Evolutionary conservation across 2,113 vertebrate species (phyloP), one percentile per base, ranked within the genome.

Genomic region (Nettapus auritus): DNA sequence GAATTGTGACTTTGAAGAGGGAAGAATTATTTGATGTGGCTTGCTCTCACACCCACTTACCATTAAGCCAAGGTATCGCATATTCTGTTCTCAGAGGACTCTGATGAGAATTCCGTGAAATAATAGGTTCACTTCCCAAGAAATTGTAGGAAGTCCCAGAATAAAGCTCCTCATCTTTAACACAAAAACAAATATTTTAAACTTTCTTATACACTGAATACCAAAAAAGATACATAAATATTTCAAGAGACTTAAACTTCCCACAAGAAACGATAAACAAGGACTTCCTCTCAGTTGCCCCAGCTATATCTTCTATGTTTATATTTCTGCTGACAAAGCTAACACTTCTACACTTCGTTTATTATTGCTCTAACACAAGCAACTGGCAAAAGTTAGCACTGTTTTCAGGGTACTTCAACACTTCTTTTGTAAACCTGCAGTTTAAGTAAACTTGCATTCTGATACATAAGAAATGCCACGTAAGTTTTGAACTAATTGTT

Each of bases 61-160:
- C 99, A 42, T 99, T 99, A 67, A 99, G 98, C 99, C 99, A 99
- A 34, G 99, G 99, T 44, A 99, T 99, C 8, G 99, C 98, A 82
- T 99, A 99, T 79, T 99, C 99, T 0, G 99, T 99, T 91, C 99
- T 98, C 95, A 99, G 96, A 38, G 98, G 98, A 63, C 98, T 98
- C 84, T 98, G 98, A n/a, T 98, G 97, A 17, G 99, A 99, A 84
- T 98, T 98, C 88, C 98, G 98, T 89, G 98, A 99, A 97, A 99
- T 99, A 95, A 99, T 99, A 6, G 99, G 99, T 84, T 99, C 99
- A 21, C 99, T 99, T 92, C 99, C 99, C 96, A 99, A 96, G 92
- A 99, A 99, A 96, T 99, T 99, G 71, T 99, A 99, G 1, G 98
- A 98, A 1, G 99, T 99, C 79, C 99, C 99, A 0, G 99, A 99